A percentile compares a stretch with the other conserved stretches of the same genome.
phyloP scores from a whole-genome alignment of 2,113 vertebrate genomes.

The Uria lomvia region DNA sequence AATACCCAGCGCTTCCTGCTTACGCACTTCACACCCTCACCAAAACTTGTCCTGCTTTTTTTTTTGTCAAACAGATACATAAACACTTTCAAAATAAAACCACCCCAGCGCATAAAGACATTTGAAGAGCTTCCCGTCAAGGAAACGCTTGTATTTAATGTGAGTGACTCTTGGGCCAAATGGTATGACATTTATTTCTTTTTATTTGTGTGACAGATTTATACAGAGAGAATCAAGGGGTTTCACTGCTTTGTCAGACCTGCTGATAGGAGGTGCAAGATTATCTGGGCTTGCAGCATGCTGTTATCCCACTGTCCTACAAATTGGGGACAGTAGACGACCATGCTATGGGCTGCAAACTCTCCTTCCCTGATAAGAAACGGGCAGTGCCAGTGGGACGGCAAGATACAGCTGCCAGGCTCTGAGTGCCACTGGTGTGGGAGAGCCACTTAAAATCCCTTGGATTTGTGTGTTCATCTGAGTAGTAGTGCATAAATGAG shows the following conservation, averaged over 20 bases:
- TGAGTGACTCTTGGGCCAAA: constrained; percentile 61
- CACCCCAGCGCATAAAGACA: constrained; percentile 66
- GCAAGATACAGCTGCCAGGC: neutral
- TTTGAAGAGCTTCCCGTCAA: constrained; percentile 74
- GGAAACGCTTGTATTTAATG: constrained; percentile 54
- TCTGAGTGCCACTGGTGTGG: neutral
- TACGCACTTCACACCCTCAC: neutral
- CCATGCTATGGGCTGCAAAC: neutral
- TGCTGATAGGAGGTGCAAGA: neutral
- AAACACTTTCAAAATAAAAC: constrained; percentile 72
- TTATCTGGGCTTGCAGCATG: neutral
- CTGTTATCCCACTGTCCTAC: neutral
- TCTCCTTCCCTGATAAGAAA: neutral
- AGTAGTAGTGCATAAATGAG: neutral
- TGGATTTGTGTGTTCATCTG: neutral
- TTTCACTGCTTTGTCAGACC: neutral
- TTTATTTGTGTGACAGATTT: neutral
- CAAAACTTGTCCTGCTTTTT: neutral
- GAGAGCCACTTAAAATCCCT: neutral
- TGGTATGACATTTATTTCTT: neutral
- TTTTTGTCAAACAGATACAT: constrained; percentile 66
- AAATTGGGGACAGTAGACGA: neutral
- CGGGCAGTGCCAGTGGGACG: neutral
- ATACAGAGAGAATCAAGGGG: neutral
- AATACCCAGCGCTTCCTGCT: neutral